Percentiles rank a stretch among this genome's conserved stretches.
Evolutionary conservation across 2,888 invertebrate species (phyloP).

Genomic region (Ditylenchus weischeri): DNA sequence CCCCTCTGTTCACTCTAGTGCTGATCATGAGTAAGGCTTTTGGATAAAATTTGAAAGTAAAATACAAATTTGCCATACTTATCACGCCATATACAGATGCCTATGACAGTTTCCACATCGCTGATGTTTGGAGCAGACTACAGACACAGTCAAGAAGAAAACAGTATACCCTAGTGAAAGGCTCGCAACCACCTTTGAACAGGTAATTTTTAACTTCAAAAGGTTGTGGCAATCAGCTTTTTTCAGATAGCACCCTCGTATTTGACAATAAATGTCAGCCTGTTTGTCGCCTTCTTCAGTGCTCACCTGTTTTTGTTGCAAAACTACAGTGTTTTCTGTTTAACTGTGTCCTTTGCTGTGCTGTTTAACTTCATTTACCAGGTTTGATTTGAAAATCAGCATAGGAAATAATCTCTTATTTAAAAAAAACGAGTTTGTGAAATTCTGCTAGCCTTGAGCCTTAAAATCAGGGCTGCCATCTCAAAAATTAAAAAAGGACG

Average conservation of each 20-base stretch:
- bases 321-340: conserved; percentile 13
- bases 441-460: too few relatives aligned
- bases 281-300: conserved; percentile 20
- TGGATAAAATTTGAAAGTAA: too few relatives aligned
- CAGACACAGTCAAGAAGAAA: conserved; percentile 24
- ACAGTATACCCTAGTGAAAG: conserved; percentile 28
- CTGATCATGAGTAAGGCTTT: conserved; percentile 12
- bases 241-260: conserved; percentile 27
- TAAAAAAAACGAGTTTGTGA: too few relatives aligned
- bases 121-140: conserved; percentile 21
- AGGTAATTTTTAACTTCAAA: conserved; percentile 7
- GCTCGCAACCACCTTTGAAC: conserved; percentile 27
- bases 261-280: conserved; percentile 15
- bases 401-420: too few relatives aligned
- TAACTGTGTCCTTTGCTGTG: conserved; percentile 22
- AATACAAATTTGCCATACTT: background rate
- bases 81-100: conserved; percentile 16
- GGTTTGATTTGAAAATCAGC: conserved; percentile 13
- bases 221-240: background rate
- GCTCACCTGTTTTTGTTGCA: conserved; percentile 19
- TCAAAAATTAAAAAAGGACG: too few relatives aligned
- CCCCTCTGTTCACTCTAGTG: conserved; percentile 14
- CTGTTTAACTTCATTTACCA: conserved; percentile 20
- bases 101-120: conserved; percentile 25
- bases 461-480: too few relatives aligned